Percentiles rank a stretch among this genome's conserved stretches.
Conservation (phyloP, 2,888 invertebrate genomes). For the Hydrotaea cyrtoneurina region DNA sequence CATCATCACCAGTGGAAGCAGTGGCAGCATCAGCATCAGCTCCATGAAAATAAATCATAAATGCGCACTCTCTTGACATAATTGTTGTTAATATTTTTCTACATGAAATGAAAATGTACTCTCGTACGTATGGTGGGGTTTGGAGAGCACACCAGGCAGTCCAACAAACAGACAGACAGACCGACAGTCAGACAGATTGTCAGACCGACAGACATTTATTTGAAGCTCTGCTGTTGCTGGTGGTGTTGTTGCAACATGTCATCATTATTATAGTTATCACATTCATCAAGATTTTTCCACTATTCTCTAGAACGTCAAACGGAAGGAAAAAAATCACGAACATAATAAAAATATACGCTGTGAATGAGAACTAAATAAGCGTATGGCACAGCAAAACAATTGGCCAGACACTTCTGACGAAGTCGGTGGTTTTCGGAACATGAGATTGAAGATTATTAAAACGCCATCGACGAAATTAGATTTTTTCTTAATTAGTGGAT, state of each 20-base stretch:
- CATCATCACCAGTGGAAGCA: neutral
- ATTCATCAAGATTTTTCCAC: constrained; percentile 26
- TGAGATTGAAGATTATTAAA: no score
- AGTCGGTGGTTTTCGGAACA: neutral
- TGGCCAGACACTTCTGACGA: neutral
- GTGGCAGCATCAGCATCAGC: neutral
- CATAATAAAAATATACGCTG: constrained; percentile 40
- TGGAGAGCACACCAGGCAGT: no score
- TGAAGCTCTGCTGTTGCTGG: constrained; percentile 1
- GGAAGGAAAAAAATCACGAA: constrained; percentile 42
- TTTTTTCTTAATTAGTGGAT: no score
- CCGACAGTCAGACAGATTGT: neutral
- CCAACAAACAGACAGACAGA: neutral
- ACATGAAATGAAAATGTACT: constrained; percentile 20
- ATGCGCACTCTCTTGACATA: constrained; percentile 41
- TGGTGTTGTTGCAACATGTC: constrained; percentile 18
- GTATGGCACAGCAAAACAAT: neutral
- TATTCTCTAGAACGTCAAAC: neutral
- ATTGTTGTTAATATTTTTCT: constrained; percentile 36
- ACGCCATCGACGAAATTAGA: no score
- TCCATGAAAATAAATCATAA: constrained; percentile 33
- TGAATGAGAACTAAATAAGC: constrained; percentile 13
- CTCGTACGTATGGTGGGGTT: neutral
- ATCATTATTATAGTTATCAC: constrained; percentile 31
- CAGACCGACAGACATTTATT: constrained; percentile 9